These are phyloP conservation scores for Crax fasciolata DNA, from an alignment of 2,797 vertebrate genomes.

Conservation along the genomic window DNA sequence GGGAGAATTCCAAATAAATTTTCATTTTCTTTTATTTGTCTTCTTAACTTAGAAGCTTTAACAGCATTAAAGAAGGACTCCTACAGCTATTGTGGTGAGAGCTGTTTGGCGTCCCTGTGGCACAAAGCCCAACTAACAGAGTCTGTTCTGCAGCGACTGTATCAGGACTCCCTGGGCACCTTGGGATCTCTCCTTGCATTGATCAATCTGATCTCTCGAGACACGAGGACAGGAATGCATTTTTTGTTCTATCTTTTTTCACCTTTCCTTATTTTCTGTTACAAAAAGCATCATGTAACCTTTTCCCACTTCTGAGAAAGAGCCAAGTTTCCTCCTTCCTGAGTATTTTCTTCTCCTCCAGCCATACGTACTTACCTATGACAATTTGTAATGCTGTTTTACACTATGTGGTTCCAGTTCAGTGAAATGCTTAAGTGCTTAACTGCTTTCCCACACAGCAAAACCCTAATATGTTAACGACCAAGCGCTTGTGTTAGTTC, in stretches of 20 bases:
- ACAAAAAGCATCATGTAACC: neutral
- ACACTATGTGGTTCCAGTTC: neutral
- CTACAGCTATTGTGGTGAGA: neutral
- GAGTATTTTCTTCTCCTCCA: neutral
- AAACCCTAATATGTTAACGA: neutral
- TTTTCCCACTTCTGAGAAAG: neutral
- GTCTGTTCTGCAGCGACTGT: neutral
- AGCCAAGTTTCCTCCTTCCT: neutral
- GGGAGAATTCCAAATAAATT: neutral
- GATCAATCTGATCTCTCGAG: neutral
- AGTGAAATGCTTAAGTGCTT: neutral
- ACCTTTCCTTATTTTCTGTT: neutral
- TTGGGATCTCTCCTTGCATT: neutral
- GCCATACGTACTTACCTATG: neutral
- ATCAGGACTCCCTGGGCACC: neutral
- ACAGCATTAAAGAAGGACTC: neutral
- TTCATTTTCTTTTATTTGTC: neutral
- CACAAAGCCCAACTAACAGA: neutral
- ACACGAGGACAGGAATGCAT: neutral
- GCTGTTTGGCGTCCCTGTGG: accelerated
- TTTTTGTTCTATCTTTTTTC: neutral
- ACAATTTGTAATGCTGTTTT: neutral
- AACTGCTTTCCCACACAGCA: neutral
- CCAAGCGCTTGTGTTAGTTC: neutral
- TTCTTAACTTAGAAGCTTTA: neutral